Evolutionary conservation across 2,113 vertebrate genomes (phyloP).

Genomic region (Cairina moschata): DNA sequence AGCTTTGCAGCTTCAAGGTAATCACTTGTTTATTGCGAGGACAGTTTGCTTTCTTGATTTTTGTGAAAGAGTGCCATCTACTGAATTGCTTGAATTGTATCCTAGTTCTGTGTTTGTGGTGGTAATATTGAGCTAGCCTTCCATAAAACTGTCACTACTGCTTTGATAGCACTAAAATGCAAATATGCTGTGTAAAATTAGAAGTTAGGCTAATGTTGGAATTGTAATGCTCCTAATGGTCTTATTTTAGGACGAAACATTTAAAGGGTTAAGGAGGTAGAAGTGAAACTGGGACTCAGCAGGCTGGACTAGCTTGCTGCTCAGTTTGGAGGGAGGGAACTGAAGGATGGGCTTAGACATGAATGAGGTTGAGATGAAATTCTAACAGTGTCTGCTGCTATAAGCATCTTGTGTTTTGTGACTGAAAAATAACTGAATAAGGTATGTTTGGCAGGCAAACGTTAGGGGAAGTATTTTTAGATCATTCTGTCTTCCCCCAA

Average conservation of each 20-base stretch:
- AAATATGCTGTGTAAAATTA: background rate
- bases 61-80: slow-evolving; percentile 56
- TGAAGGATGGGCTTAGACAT: background rate
- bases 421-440: background rate
- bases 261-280: background rate
- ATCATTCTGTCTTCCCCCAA: background rate
- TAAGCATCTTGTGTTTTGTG: background rate
- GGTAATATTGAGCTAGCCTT: background rate
- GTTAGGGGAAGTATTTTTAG: background rate
- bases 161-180: background rate
- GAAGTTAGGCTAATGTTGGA: background rate
- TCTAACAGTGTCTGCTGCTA: background rate
- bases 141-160: background rate
- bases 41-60: background rate
- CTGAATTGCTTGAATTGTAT: slow-evolving; percentile 2
- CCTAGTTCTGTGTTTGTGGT: background rate
- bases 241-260: background rate
- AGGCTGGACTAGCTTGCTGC: background rate
- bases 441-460: background rate
- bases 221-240: background rate
- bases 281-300: background rate
- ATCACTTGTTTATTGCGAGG: background rate
- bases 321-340: background rate
- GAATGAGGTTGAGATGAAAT: background rate
- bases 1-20: background rate